Evolutionary conservation across 2,888 invertebrate genomes (phyloP).

Genomic region (Timema podura): DNA sequence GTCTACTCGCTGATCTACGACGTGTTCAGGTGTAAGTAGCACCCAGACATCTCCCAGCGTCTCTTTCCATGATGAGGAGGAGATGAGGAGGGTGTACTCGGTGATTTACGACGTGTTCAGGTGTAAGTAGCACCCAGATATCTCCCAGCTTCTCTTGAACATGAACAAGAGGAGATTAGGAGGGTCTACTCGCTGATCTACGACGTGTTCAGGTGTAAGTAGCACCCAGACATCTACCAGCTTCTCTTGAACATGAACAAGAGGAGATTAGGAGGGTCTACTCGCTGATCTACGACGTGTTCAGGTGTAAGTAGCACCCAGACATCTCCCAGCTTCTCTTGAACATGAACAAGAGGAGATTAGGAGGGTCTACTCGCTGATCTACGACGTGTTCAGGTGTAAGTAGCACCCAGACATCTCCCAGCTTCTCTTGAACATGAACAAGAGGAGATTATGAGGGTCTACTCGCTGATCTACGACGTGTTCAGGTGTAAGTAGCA

Average conservation of each 20-base stretch:
- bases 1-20: constrained; percentile 71
- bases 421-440: too few species aligned
- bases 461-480: too few species aligned
- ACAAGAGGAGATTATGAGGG: too few species aligned
- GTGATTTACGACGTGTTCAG: constrained; percentile 70
- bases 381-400: constrained; percentile 73
- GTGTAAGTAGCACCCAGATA: constrained; percentile 51
- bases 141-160: too few species aligned
- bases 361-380: constrained; percentile 66
- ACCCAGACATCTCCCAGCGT: constrained; percentile 38
- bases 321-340: constrained; percentile 42
- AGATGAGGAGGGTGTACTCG: constrained; percentile 68
- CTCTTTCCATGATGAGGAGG: constrained; percentile 60
- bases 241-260: constrained; percentile 57
- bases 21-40: constrained; percentile 64
- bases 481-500: too few species aligned
- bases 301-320: constrained; percentile 59
- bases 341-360: constrained; percentile 66
- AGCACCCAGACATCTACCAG: too few species aligned
- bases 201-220: too few species aligned
- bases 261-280: constrained; percentile 71
- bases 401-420: constrained; percentile 41
- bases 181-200: too few species aligned
- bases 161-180: too few species aligned
- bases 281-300: constrained; percentile 68